Evolutionary conservation across 1,140 invertebrate species (phyloP).

Genomic region (Penaeus indicus): DNA sequence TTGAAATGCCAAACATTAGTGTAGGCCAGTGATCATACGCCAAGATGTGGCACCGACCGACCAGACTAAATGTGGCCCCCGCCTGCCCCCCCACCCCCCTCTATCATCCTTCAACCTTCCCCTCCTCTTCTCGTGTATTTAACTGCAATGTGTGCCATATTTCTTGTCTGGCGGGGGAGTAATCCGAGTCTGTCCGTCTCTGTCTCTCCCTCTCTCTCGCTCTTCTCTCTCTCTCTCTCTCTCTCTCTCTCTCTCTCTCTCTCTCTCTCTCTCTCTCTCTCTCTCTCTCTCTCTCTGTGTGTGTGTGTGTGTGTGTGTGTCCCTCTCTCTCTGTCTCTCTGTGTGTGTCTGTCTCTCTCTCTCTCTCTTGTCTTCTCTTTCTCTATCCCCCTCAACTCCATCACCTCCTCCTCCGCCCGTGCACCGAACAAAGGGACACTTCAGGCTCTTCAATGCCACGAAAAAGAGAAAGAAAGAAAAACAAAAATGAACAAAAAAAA

Average conservation of each 20-base stretch:
- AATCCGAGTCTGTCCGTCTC: background rate
- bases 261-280: background rate
- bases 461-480: background rate
- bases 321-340: background rate
- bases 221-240: background rate
- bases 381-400: background rate
- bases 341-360: background rate
- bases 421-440: too few species aligned
- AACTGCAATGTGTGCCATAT: too few species aligned
- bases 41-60: too few species aligned
- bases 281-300: background rate
- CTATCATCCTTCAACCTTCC: too few species aligned
- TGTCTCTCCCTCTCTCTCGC: conserved; percentile 3
- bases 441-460: background rate
- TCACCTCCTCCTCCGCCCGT: background rate
- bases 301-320: background rate
- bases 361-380: background rate
- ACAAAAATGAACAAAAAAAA: too few species aligned
- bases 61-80: too few species aligned
- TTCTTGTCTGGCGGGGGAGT: too few species aligned
- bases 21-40: too few species aligned
- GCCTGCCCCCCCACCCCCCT: too few species aligned
- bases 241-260: background rate
- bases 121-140: too few species aligned
- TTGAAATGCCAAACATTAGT: too few species aligned